Percentiles rank a stretch among this genome's conserved stretches.
Evolutionary conservation across 2,888 invertebrate genomes (phyloP).

Genomic region (Tortrix viridana): DNA sequence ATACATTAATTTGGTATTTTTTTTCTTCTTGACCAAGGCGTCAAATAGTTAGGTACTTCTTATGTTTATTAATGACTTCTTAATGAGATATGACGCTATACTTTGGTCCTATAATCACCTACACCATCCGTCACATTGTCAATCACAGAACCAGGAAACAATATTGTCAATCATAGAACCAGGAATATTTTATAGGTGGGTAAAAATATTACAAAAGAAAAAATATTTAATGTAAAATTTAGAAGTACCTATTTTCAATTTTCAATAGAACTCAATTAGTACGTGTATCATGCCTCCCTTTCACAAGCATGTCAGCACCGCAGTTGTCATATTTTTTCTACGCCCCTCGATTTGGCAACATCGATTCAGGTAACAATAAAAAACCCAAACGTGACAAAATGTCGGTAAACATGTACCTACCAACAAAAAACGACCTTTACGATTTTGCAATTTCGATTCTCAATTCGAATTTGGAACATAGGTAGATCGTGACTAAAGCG

Average conservation of each 20-base stretch:
- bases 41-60: too few species aligned
- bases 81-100: too few species aligned
- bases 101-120: too few species aligned
- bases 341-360: slow-evolving; percentile 69
- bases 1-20: too few species aligned
- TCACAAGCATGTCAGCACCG: slow-evolving; percentile 69
- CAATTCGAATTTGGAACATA: slow-evolving; percentile 49
- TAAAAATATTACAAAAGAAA: not conserved
- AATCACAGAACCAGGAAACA: too few species aligned
- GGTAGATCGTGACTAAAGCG: slow-evolving; percentile 63
- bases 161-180: too few species aligned
- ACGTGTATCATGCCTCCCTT: slow-evolving; percentile 53
- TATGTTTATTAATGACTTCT: too few species aligned
- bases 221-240: slow-evolving; percentile 12
- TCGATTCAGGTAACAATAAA: slow-evolving; percentile 68
- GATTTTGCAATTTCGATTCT: slow-evolving; percentile 57
- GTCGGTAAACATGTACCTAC: slow-evolving; percentile 83
- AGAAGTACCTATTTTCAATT: too few species aligned
- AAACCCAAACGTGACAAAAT: slow-evolving; percentile 82
- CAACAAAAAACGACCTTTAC: slow-evolving; percentile 57
- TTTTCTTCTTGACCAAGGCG: too few species aligned
- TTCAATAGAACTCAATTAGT: slow-evolving; percentile 37
- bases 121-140: too few species aligned
- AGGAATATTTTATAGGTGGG: too few species aligned
- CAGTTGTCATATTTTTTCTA: slow-evolving; percentile 57